phyloP scores from a whole-genome alignment of 2,113 vertebrate genomes.

The Bothrops jararaca region DNA sequence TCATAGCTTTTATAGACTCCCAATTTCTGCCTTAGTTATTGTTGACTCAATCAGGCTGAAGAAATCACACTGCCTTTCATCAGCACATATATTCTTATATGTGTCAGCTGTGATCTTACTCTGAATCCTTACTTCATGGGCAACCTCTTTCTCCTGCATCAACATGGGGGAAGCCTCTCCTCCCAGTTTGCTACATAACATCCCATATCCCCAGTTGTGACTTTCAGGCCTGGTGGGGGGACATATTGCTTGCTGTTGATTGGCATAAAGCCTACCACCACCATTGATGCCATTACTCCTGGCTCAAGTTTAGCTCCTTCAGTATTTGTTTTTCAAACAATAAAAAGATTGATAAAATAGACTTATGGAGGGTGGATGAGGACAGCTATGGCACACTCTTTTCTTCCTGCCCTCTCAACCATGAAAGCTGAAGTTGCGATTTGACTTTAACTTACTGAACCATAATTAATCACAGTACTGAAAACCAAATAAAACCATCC shows the following conservation, averaged over 20 bases:
- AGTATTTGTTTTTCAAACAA: not conserved
- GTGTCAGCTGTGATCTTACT: not conserved
- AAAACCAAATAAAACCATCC: not conserved
- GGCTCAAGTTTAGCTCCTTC: not conserved
- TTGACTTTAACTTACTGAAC: not conserved
- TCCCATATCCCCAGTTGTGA: not conserved
- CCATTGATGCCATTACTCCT: not conserved
- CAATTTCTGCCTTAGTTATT: not conserved
- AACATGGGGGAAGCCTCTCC: not conserved
- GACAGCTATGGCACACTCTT: not conserved
- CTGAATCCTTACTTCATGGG: not conserved
- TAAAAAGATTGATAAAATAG: not conserved
- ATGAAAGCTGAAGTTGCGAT: not conserved
- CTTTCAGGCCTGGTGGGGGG: not conserved
- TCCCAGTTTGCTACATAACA: not conserved
- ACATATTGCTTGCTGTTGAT: not conserved
- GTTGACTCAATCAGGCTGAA: not conserved
- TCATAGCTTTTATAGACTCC: not conserved
- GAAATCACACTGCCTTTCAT: not conserved
- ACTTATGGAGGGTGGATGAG: not conserved
- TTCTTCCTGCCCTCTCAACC: not conserved
- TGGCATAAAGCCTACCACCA: not conserved
- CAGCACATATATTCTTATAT: not conserved
- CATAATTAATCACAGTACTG: not conserved
- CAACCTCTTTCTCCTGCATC: not conserved